Base-by-base conservation (phyloP, 92 coral and sea anemone genomes). In the Heliopora coerulea region DNA sequence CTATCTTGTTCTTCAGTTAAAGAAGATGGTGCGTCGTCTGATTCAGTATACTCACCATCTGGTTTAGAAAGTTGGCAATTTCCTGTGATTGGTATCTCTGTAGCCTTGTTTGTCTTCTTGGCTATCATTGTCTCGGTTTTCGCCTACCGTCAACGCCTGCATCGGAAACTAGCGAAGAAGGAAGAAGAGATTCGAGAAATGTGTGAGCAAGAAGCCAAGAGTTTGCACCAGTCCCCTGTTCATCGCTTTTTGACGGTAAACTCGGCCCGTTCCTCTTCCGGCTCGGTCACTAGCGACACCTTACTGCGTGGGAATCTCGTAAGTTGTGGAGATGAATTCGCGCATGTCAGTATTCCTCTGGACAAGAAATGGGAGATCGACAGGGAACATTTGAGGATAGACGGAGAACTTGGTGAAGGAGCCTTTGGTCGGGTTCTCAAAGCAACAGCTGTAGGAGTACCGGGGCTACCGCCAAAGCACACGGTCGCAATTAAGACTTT, bases 281-380 rank as follows among this genome's bases (percentile, higher is more conserved):
- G 62, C 17, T 69, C 62, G 15, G 26, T 69, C 62, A 54, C 76
- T 9, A 89, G 95, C 6, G 80, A 88, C 44, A 39, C 88, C 49
- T 82, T 86, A 19, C 82, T 84, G 58, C 69, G 89, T 62, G 87
- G 95, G 82, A 73, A 78, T 68, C 80, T 88, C 65, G 83, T 82
- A 50, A 68, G 95, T 63, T 54, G 85, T n/a, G 96, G 96, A 62
- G 91, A 96, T 75, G 89, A 88, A 68, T 88, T 93, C 23, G 86
- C 98, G 15, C 98, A 93, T 68, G 88, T 83, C 59, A 96, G 85
- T 13, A 39, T 90, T 54, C 95, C 98, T 25, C 57, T 93, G 25
- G 98, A 93, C 80, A 90, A 88, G 75, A 85, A 85, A 34, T 93
- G 98, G 98, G 98, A 93, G 72, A 82, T 93, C 37, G 91, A 93